Percentiles rank a stretch among this genome's conserved stretches.
Conservation (phyloP, 2,113 vertebrate species). For the Oncorhynchus nerka region DNA sequence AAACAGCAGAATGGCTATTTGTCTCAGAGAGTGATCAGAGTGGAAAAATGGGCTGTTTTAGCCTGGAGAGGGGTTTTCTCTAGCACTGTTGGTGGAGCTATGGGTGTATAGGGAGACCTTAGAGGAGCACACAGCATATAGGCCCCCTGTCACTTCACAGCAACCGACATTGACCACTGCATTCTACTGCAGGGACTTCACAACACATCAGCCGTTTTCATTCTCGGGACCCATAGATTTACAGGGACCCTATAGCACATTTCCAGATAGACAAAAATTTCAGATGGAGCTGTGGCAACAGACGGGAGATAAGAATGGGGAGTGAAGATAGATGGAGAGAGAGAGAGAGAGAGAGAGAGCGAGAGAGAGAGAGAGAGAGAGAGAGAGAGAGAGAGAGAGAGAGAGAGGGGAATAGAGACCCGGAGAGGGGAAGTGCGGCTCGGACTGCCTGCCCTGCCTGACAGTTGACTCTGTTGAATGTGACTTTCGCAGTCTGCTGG, state of each 20-base stretch:
- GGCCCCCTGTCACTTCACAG: too few relatives aligned
- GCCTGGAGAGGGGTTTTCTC: too few relatives aligned
- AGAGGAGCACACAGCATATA: too few relatives aligned
- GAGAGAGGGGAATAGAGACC: conserved; percentile 15
- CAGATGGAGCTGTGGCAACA: conserved; percentile 42
- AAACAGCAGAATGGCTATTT: background rate
- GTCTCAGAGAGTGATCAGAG: too few relatives aligned
- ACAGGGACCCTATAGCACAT: conserved; percentile 50
- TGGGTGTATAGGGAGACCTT: too few relatives aligned
- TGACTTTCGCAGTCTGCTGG: conserved; percentile 99
- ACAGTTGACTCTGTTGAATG: conserved; percentile 85
- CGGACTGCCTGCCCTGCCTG: conserved; percentile 76
- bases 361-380: conserved; percentile 22
- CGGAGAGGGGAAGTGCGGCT: conserved; percentile 34
- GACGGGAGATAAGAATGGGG: conserved; percentile 58
- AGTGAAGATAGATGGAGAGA: background rate
- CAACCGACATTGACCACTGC: too few relatives aligned
- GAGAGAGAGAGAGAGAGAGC: background rate
- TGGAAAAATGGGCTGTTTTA: too few relatives aligned
- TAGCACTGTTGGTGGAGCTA: too few relatives aligned
- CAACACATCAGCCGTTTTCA: background rate
- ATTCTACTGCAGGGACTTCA: too few relatives aligned
- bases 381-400: background rate
- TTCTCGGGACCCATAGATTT: conserved; percentile 58
- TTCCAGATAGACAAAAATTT: conserved; percentile 68